Conservation (phyloP, 2,113 vertebrate species). For the Phylloscopus trochiloides region DNA sequence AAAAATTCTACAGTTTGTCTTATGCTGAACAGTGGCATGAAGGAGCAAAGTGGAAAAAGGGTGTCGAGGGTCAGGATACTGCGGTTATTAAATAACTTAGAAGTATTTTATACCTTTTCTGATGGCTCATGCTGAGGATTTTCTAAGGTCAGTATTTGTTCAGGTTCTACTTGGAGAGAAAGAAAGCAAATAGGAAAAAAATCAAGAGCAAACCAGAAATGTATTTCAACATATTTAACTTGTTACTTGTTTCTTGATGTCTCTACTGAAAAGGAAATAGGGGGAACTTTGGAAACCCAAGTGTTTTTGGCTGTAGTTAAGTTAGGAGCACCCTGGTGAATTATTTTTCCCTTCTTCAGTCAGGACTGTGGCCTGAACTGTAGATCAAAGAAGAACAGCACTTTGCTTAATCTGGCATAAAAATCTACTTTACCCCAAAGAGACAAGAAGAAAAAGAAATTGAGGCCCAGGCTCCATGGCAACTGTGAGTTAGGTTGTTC, state of each 20-base stretch:
- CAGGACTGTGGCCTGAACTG: slow-evolving; percentile 52
- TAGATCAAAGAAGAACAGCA: slow-evolving; percentile 79
- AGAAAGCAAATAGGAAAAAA: not conserved
- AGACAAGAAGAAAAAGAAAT: slow-evolving; percentile 50
- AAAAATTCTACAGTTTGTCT: not conserved
- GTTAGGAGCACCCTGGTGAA: slow-evolving; percentile 20
- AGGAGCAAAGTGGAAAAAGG: not conserved
- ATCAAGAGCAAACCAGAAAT: not conserved
- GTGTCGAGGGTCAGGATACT: not conserved
- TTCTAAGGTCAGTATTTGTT: not conserved
- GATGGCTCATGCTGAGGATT: not conserved
- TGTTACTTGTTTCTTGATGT: slow-evolving; percentile 10
- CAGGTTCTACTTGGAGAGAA: not conserved
- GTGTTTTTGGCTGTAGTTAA: not conserved
- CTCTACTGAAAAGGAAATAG: not conserved
- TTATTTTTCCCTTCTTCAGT: slow-evolving; percentile 10
- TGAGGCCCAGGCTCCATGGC: slow-evolving; percentile 15
- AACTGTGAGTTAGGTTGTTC: not conserved
- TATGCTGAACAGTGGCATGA: not conserved
- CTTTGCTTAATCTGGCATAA: slow-evolving; percentile 64
- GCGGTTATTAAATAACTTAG: not conserved
- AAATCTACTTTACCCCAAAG: slow-evolving; percentile 53
- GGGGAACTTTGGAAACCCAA: not conserved
- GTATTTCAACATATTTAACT: not conserved
- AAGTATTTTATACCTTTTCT: not conserved